Conservation (phyloP, 2,888 invertebrate species). For the Rhagonycha lutea region DNA sequence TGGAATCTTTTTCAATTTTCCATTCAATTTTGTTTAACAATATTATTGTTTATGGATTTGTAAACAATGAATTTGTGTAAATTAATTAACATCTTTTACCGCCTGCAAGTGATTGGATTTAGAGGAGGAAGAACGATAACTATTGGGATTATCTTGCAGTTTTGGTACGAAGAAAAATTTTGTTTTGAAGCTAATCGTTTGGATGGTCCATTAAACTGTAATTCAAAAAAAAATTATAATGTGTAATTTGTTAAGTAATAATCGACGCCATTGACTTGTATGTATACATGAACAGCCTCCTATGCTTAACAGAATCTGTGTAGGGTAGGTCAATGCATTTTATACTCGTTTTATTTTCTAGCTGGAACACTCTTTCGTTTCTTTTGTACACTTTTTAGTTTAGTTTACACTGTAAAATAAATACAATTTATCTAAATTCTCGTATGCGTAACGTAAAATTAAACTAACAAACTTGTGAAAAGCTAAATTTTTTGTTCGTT, state of each 20-base stretch:
- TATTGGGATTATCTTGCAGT: not conserved
- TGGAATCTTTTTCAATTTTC: not conserved
- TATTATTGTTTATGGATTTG: not conserved
- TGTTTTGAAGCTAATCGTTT: not conserved
- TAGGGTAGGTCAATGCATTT: conserved; percentile 59
- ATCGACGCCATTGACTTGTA: conserved; percentile 48
- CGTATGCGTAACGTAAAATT: conserved; percentile 16
- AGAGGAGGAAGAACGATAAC: not conserved
- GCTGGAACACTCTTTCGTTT: conserved; percentile 52
- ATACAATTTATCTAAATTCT: conserved; percentile 45
- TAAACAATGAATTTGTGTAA: not conserved
- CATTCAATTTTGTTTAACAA: not conserved
- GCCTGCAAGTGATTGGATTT: not conserved
- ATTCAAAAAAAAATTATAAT: not conserved
- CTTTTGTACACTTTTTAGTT: conserved; percentile 53
- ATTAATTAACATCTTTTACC: not conserved
- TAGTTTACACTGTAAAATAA: conserved; percentile 44
- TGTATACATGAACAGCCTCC: conserved; percentile 55
- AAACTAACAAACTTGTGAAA: conserved; percentile 8
- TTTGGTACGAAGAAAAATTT: not conserved
- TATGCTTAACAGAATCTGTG: conserved; percentile 57
- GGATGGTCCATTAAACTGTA: not conserved
- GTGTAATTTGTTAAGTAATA: conserved; percentile 4
- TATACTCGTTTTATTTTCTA: conserved; percentile 56
- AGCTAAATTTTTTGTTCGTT: not conserved